Base-by-base conservation (phyloP, 2,888 invertebrate species). In the Nasonia oneida region DNA sequence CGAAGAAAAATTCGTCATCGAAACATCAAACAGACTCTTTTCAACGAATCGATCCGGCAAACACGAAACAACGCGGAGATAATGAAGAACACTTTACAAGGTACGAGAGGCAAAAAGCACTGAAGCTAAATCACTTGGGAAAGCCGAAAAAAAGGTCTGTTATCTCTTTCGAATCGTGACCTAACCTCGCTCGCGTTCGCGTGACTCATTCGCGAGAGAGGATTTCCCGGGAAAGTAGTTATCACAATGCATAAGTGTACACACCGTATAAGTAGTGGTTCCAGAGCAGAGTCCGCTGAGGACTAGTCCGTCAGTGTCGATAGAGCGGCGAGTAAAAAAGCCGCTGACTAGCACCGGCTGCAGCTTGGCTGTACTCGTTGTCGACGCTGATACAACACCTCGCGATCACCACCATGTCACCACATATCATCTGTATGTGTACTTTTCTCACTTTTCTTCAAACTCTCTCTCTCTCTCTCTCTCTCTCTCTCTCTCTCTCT, bases 231-330 rank as follows among this genome's bases (percentile, higher is more conserved):
- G 29, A 47, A 73, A 42, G 23, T 10, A 73, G 23, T 73, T 42
- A 73, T 73, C 42, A 73, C 47, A 23, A 8, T 18, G n/a, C 47
- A 73, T 12, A 47, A 12, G n/a, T 61, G 74, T 83, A 87, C 87
- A 81, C 84, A 87, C 87, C 87, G 82, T 82, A 78, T 74, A 84
- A 92, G 92, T 92, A 92, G 93, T 92, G 91, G 92, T 91, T 91
- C 90, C 91, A 89, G 86, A 42, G 23, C 23, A 42, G 37, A 86
- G 18, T n/a, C 71, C 47, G 39, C 14, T n/a, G 29, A 67, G 47
- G 88, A 76, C 89, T 90, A 90, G 91, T 91, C 91, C 91, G 90
- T 91, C 90, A 91, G 90, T 42, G 73, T 47, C 73, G 73, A 67
- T 73, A 23, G 47, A 18, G 47, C 67, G 57, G 70, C 37, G 73